These are phyloP conservation scores for Anastatus disparis DNA, from an alignment of 1,140 invertebrate species.

Conservation along the genomic window DNA sequence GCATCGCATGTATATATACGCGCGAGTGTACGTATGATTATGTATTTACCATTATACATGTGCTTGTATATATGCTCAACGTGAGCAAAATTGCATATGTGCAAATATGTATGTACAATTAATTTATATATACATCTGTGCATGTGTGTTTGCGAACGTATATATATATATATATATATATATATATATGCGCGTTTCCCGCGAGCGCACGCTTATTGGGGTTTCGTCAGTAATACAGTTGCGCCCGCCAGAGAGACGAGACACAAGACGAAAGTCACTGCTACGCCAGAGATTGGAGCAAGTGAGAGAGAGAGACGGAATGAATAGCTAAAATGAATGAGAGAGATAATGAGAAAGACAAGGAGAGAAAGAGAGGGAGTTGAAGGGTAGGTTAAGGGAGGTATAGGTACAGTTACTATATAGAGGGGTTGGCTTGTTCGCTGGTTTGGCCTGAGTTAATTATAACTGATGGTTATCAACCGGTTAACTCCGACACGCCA, in stretches of 20 bases:
- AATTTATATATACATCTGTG: too few relatives aligned
- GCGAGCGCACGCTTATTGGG: not conserved
- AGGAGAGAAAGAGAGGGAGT: constrained; percentile 40
- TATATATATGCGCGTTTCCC: not conserved
- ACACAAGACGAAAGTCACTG: constrained; percentile 25
- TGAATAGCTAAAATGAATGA: constrained; percentile 43
- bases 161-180: not conserved
- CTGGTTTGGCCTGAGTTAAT: constrained; percentile 67
- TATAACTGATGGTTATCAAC: constrained; percentile 69
- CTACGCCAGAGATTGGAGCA: constrained; percentile 1
- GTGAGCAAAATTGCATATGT: too few relatives aligned
- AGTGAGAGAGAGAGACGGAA: constrained; percentile 46
- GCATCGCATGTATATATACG: not conserved
- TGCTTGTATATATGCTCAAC: too few relatives aligned
- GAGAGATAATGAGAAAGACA: constrained; percentile 32
- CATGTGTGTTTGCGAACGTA: not conserved
- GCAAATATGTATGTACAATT: too few relatives aligned
- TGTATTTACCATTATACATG: not conserved
- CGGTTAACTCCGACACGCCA: constrained; percentile 68
- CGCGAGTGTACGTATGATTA: not conserved
- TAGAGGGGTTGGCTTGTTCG: constrained; percentile 65
- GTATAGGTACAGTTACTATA: constrained; percentile 49
- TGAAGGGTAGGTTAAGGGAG: constrained; percentile 33
- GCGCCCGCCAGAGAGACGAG: not conserved
- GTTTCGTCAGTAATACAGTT: constrained; percentile 27